Evolutionary conservation across 2,113 vertebrate species (phyloP).

Genomic region (Cairina moschata): DNA sequence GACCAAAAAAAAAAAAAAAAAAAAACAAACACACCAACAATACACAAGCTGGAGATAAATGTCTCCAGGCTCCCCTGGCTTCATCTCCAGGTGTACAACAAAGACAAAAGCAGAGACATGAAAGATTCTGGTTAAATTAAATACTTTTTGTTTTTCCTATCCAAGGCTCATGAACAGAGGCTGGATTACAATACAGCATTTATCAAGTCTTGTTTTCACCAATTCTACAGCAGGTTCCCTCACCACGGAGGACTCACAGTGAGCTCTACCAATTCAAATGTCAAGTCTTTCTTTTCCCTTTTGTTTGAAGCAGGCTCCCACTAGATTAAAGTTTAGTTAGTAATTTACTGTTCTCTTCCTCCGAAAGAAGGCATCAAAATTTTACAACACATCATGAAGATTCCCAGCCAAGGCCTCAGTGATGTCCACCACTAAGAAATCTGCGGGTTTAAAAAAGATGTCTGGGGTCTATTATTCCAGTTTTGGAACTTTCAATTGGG

Average conservation of each 20-base stretch:
- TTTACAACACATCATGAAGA: background rate
- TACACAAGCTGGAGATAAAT: conserved; percentile 20
- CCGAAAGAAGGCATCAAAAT: background rate
- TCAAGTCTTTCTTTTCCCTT: background rate
- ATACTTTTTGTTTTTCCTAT: background rate
- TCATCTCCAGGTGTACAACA: conserved; percentile 22
- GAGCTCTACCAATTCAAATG: conserved; percentile 21
- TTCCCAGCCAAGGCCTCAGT: background rate
- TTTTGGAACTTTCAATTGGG: background rate
- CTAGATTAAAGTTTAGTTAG: background rate
- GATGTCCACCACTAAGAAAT: background rate
- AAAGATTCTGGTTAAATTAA: background rate
- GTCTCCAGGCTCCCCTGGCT: background rate
- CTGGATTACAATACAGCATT: background rate
- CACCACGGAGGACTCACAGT: conserved; percentile 7
- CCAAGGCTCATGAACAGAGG: background rate
- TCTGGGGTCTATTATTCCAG: background rate
- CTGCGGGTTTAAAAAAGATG: background rate
- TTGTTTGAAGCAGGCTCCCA: background rate
- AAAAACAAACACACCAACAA: background rate
- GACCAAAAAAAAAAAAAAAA: background rate
- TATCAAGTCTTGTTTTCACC: conserved; percentile 29
- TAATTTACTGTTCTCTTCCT: background rate
- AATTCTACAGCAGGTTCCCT: conserved; percentile 31
- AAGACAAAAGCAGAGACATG: conserved; percentile 57